Evolutionary conservation across 92 coral and sea anemone genomes (phyloP), one percentile per base, ranked within the genome.

Genomic region (Epizoanthus ramosus): DNA sequence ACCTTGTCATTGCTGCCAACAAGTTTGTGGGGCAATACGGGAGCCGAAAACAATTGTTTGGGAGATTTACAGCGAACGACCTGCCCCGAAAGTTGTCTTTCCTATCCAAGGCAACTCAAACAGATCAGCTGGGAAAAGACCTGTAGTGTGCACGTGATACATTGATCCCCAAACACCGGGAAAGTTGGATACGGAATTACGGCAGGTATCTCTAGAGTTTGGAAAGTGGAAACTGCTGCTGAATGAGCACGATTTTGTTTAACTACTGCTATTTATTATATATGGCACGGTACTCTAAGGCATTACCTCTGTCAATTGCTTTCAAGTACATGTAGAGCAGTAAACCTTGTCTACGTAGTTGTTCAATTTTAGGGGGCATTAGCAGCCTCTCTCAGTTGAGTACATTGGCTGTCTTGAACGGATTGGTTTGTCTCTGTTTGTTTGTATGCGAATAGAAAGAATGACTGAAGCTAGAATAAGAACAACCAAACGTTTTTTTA

Each of bases 21-120:
- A 57, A 66, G 68, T 82, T 68, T 82, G 67, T 70, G 31, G 63
- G 75, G 68, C 87, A 71, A 84, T 57, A 74, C 43, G 83, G 64
- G 60, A 4, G 45, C 68, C 75, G 74, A 35, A 80, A 81, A 66
- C 76, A 66, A 50, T 69, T 81, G 68, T 69, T 68, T 52, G 85
- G 85, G 68, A 66, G 37, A 69, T 67, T 82, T 69, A 70, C 85
- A 67, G 85, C 28, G 3, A 47, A 69, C 52, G 68, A 70, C 80
- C 85, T 74, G 80, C 80, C 80, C 80, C 68, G 80, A 57, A 75
- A 75, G 54, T 75, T 31, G 56, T 57, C 50, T 57, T 74, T 74
- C 80, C 66, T 31, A 74, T 57, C 67, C 35, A 57, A 57, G 67
- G 67, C 28, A 74, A 74, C 66, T 31, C 65, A 74, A 74, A 74